Conservation (phyloP, 1,140 invertebrate genomes). For the Drosophila navojoa region DNA sequence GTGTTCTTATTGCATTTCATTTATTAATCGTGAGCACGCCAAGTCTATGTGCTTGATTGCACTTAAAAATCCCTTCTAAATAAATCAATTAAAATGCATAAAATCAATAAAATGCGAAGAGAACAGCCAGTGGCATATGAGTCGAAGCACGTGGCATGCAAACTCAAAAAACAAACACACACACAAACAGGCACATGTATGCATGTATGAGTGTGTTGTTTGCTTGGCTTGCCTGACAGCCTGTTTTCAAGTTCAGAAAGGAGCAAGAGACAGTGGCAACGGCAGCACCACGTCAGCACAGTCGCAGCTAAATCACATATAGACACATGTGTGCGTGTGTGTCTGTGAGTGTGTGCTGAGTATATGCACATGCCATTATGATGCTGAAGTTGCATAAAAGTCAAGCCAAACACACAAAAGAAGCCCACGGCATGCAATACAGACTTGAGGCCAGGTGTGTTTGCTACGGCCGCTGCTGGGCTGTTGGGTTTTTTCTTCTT, state of each 20-base stretch:
- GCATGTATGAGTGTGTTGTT: constrained; percentile 4
- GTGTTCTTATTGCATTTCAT: constrained; percentile 38
- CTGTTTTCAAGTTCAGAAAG: constrained; percentile 50
- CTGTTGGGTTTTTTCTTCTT: constrained; percentile 10
- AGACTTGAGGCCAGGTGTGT: constrained; percentile 35
- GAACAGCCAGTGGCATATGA: neutral
- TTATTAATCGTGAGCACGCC: constrained; percentile 2
- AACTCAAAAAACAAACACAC: constrained; percentile 3
- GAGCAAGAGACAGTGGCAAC: constrained; percentile 14
- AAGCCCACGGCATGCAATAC: constrained; percentile 52
- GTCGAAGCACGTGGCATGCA: constrained; percentile 7
- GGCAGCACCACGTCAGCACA: constrained; percentile 32
- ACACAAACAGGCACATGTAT: neutral
- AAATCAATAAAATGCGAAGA: constrained; percentile 27
- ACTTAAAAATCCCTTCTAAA: constrained; percentile 21
- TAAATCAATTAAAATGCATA: constrained; percentile 39
- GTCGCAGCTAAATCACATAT: constrained; percentile 16
- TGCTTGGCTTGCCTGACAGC: constrained; percentile 18
- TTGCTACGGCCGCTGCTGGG: constrained; percentile 2
- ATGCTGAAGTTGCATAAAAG: constrained; percentile 69
- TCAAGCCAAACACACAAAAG: constrained; percentile 42
- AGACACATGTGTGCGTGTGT: neutral
- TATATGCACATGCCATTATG: constrained; percentile 47
- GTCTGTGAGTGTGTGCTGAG: constrained; percentile 6
- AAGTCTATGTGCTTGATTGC: constrained; percentile 1